A percentile compares a stretch with the other conserved stretches of the same genome.
phyloP scores from a whole-genome alignment of 2,888 invertebrate genomes.

The Pardosa pseudoannulata region DNA sequence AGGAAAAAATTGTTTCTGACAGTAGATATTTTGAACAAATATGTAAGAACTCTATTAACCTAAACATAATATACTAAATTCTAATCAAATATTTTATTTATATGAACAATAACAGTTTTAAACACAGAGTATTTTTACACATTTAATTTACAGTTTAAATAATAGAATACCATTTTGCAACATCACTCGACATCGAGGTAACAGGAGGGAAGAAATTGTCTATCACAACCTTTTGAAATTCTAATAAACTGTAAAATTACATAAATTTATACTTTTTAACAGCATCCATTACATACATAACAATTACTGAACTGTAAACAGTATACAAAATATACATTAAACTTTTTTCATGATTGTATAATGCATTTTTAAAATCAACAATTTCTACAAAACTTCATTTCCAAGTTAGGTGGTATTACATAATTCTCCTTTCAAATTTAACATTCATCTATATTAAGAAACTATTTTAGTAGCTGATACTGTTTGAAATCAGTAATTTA shows the following conservation, averaged over 20 bases:
- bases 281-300: too few relatives aligned
- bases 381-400: not conserved
- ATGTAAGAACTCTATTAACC: too few relatives aligned
- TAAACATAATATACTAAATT: too few relatives aligned
- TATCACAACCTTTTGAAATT: not conserved
- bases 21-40: too few relatives aligned
- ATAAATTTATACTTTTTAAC: not conserved
- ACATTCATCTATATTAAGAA: too few relatives aligned
- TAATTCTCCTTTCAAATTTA: too few relatives aligned
- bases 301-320: too few relatives aligned
- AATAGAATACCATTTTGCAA: not conserved
- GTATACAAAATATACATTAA: not conserved
- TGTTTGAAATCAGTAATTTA: too few relatives aligned
- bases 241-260: not conserved
- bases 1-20: too few relatives aligned
- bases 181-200: not conserved
- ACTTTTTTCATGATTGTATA: not conserved
- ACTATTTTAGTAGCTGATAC: too few relatives aligned
- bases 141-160: not conserved
- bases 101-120: not conserved
- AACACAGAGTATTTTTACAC: not conserved
- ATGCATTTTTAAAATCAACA: not conserved
- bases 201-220: not conserved
- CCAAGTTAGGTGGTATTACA: too few relatives aligned
- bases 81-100: not conserved